Conservation (phyloP, 2,113 vertebrate species). For the Lynx canadensis region DNA sequence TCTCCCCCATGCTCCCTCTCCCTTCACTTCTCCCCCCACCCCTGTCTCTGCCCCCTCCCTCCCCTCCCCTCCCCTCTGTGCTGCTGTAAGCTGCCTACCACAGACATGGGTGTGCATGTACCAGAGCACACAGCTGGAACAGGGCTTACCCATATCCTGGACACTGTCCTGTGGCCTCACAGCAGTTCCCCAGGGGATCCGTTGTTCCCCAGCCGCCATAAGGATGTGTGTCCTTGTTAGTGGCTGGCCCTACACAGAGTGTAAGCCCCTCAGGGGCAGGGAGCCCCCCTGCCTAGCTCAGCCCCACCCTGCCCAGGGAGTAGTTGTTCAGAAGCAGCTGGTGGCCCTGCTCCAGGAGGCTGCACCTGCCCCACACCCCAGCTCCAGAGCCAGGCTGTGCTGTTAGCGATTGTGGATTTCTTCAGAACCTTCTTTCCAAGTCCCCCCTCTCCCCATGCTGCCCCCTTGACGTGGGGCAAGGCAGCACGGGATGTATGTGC, state of each 20-base stretch:
- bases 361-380: neutral
- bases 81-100: neutral
- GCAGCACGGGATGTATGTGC: neutral
- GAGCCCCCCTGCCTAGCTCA: neutral
- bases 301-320: neutral
- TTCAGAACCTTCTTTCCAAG: neutral
- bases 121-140: neutral
- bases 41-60: too few species aligned
- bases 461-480: neutral
- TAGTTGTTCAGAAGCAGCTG: neutral
- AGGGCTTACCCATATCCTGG: neutral
- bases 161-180: neutral
- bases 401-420: neutral
- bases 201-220: neutral
- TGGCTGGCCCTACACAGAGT: neutral
- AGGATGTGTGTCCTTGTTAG: neutral
- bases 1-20: too few species aligned
- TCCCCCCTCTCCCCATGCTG: neutral
- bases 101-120: neutral
- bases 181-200: neutral
- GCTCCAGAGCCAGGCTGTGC: neutral
- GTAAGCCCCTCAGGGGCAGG: neutral
- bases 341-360: neutral
- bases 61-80: neutral
- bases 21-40: neutral